Conservation (phyloP, 2,113 vertebrate species). For the Rhinopomastus cyanomelas region DNA sequence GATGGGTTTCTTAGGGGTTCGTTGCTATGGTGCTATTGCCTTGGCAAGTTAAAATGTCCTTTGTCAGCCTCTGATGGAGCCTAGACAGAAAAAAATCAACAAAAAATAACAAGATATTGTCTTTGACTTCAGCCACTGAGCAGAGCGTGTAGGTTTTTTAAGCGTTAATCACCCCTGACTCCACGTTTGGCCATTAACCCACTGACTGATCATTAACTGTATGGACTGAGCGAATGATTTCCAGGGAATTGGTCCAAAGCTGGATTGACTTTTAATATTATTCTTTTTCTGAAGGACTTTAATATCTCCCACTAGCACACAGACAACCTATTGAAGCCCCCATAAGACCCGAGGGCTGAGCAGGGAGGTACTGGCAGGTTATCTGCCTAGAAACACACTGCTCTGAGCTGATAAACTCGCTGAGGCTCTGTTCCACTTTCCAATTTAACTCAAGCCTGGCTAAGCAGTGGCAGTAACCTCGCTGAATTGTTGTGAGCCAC, state of each 20-base stretch:
- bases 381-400: constrained; percentile 42
- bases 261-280: not conserved
- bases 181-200: constrained; percentile 34
- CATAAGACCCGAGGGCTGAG: not conserved
- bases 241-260: not conserved
- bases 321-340: constrained; percentile 19
- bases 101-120: not conserved
- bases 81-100: not conserved
- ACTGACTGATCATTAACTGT: constrained; percentile 21
- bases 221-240: not conserved
- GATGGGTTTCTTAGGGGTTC: not conserved
- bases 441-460: constrained; percentile 22
- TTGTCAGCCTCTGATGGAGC: not conserved
- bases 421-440: constrained; percentile 16
- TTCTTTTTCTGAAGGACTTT: not conserved
- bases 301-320: constrained; percentile 33
- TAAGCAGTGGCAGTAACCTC: constrained; percentile 14
- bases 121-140: not conserved
- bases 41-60: constrained; percentile 17
- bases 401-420: constrained; percentile 41
- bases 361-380: constrained; percentile 29
- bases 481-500: constrained; percentile 19
- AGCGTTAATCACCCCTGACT: constrained; percentile 39
- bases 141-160: not conserved
- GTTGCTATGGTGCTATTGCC: not conserved